phyloP scores from a whole-genome alignment of 2,113 vertebrate genomes.

The Actenoides lindsayi region DNA sequence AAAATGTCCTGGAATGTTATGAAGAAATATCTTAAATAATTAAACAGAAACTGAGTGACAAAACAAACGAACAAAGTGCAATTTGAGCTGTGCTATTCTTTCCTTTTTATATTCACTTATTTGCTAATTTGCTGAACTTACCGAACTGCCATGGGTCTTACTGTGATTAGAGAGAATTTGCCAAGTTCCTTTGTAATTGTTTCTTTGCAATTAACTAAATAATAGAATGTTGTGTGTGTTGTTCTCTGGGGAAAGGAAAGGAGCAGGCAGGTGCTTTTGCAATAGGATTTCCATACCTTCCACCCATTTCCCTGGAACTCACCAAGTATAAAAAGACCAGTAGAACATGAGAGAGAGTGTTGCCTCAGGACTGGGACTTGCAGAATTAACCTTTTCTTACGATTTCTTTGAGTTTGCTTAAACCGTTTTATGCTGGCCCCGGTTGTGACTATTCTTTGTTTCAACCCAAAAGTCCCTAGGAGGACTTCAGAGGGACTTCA shows the following conservation, averaged over 20 bases:
- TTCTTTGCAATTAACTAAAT: constrained; percentile 66
- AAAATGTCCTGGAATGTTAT: constrained; percentile 26
- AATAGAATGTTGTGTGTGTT: constrained; percentile 47
- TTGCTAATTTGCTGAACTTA: constrained; percentile 57
- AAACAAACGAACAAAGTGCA: constrained; percentile 37
- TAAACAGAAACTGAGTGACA: constrained; percentile 45
- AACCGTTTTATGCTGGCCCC: neutral
- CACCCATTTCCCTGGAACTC: constrained; percentile 51
- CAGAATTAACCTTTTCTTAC: neutral
- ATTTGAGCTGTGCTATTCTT: constrained; percentile 35
- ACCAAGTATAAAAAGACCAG: neutral
- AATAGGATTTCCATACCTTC: constrained; percentile 59
- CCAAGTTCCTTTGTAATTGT: constrained; percentile 64
- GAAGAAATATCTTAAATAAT: constrained; percentile 62
- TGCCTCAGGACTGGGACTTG: neutral
- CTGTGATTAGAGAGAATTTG: constrained; percentile 49
- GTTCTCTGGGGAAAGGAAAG: constrained; percentile 45
- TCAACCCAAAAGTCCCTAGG: neutral
- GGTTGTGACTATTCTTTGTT: neutral
- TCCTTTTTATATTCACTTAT: constrained; percentile 44
- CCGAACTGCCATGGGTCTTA: constrained; percentile 45
- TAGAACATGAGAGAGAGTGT: neutral
- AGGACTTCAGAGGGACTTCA: neutral
- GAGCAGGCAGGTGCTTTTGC: constrained; percentile 43
- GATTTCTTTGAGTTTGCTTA: neutral